These are phyloP conservation scores for Dicyrtoma fusca DNA, from an alignment of 2,888 invertebrate species.

Conservation along the genomic window DNA sequence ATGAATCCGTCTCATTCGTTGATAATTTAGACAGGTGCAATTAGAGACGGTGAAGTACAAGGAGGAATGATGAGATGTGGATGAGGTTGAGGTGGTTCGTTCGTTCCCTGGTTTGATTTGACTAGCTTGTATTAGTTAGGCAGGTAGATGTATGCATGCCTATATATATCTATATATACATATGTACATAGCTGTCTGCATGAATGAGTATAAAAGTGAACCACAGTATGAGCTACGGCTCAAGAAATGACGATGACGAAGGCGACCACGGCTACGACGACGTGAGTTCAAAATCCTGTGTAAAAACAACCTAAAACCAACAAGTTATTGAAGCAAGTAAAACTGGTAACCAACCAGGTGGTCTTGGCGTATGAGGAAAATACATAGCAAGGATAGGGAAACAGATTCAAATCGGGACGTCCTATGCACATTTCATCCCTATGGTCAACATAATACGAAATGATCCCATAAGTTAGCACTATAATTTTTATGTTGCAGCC, in stretches of 20 bases:
- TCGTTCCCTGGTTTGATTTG: neutral
- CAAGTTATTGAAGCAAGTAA: constrained; percentile 37
- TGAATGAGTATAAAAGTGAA: too few relatives aligned
- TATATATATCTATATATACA: too few relatives aligned
- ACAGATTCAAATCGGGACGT: neutral
- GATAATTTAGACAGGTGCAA: constrained; percentile 34
- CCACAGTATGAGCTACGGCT: constrained; percentile 1
- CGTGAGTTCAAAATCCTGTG: constrained; percentile 37
- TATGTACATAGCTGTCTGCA: too few relatives aligned
- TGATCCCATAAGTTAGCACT: constrained; percentile 29
- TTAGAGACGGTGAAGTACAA: constrained; percentile 28
- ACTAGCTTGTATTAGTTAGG: neutral
- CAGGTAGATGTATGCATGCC: neutral
- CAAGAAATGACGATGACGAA: constrained; percentile 18
- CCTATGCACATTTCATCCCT: neutral
- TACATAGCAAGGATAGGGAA: constrained; percentile 1
- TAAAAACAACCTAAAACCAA: constrained; percentile 31
- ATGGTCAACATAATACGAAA: neutral
- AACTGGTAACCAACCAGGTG: constrained; percentile 39
- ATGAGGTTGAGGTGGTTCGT: neutral
- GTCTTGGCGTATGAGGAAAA: constrained; percentile 27
- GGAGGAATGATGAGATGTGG: constrained; percentile 21
- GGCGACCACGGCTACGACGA: too few relatives aligned
- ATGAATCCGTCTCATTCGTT: constrained; percentile 19
- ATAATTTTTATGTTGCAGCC: constrained; percentile 19